phyloP scores from a whole-genome alignment of 2,797 vertebrate genomes.

The Garrulus glandarius region DNA sequence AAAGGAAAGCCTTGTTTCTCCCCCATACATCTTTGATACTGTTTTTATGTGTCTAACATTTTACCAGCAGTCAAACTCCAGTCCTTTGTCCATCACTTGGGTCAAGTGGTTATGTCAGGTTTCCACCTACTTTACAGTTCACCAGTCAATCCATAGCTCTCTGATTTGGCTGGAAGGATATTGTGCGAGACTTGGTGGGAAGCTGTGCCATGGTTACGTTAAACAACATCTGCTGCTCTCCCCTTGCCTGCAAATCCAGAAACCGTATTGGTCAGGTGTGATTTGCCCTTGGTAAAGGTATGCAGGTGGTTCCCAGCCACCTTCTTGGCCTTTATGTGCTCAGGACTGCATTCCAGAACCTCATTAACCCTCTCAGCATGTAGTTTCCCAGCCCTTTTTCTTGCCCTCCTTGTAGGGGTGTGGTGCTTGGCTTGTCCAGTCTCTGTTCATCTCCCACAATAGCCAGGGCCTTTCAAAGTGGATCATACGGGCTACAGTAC shows the following conservation, averaged over 20 bases:
- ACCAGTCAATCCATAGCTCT: not conserved
- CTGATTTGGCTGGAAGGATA: not conserved
- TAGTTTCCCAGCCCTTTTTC: not conserved
- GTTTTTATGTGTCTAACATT: not conserved
- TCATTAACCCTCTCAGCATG: not conserved
- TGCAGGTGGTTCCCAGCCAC: not conserved
- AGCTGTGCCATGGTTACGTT: fast-evolving
- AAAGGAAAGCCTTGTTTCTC: not conserved
- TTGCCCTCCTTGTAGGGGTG: not conserved
- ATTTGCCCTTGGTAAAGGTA: not conserved
- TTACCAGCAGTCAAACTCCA: not conserved
- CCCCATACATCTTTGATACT: not conserved
- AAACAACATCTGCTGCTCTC: not conserved
- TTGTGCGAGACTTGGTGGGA: not conserved
- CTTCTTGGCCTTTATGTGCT: not conserved
- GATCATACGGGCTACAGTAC: not conserved
- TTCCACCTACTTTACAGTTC: not conserved
- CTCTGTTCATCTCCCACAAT: not conserved
- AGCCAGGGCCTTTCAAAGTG: not conserved
- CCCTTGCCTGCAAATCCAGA: not conserved
- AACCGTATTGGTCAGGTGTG: not conserved
- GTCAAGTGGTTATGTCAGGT: not conserved
- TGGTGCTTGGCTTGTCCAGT: not conserved
- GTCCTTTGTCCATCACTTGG: not conserved
- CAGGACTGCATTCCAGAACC: not conserved